A percentile compares a stretch with the other conserved stretches of the same genome.
These are phyloP conservation scores for Sphaeramia orbicularis DNA, from an alignment of 2,797 vertebrate genomes.

Conservation along the genomic window DNA sequence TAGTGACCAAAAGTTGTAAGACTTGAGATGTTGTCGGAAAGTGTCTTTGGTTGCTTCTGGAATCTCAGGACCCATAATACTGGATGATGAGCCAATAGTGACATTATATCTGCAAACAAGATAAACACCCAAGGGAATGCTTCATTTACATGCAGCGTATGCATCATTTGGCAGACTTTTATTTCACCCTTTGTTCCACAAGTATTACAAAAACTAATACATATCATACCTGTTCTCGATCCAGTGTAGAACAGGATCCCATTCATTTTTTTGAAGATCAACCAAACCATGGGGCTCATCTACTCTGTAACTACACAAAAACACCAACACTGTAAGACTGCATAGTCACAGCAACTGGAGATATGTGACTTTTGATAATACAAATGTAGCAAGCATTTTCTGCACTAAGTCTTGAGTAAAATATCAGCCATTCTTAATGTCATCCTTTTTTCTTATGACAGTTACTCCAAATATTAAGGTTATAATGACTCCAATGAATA, in stretches of 20 bases:
- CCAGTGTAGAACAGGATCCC: conserved; percentile 95
- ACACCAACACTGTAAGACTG: conserved; percentile 2
- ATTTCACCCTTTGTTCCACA: not conserved
- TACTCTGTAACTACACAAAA: conserved; percentile 91
- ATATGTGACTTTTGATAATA: not conserved
- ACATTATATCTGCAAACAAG: conserved; percentile 88
- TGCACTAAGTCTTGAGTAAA: not conserved
- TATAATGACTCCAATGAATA: not conserved
- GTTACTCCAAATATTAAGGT: not conserved
- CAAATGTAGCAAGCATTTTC: not conserved
- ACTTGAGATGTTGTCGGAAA: conserved; percentile 90
- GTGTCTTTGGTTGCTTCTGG: conserved; percentile 90
- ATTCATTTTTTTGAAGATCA: conserved; percentile 95
- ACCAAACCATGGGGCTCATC: conserved; percentile 93
- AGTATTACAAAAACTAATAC: not conserved
- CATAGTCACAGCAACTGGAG: not conserved
- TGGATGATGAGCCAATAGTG: conserved; percentile 91
- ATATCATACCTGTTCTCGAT: conserved; percentile 89
- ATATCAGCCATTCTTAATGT: not conserved
- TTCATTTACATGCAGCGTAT: not conserved
- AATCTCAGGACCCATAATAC: conserved; percentile 93
- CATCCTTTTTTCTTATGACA: not conserved
- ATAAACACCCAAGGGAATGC: not conserved
- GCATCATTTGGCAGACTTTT: not conserved
- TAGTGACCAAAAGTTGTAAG: conserved; percentile 95